A percentile compares a stretch with the other conserved stretches of the same genome.
phyloP scores from a whole-genome alignment of 2,888 invertebrate genomes.

The Dastarcus helophoroides region DNA sequence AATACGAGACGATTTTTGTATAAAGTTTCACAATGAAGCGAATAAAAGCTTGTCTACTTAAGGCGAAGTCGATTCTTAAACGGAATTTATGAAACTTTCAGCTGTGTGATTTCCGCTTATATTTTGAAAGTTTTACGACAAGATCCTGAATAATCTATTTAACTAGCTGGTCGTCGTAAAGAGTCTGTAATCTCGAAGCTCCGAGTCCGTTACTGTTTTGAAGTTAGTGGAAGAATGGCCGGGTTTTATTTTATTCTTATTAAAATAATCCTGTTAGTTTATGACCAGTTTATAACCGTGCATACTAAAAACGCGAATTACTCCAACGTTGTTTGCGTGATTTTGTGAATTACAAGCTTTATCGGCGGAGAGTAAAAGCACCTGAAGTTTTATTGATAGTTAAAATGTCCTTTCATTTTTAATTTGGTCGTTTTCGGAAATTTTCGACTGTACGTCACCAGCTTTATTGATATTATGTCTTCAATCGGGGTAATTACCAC shows the following conservation, averaged over 20 bases:
- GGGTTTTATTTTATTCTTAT: constrained; percentile 17
- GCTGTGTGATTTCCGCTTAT: too few species aligned
- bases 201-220: constrained; percentile 12
- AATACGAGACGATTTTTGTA: too few species aligned
- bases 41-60: too few species aligned
- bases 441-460: too few species aligned
- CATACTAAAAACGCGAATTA: constrained; percentile 21
- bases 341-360: constrained; percentile 14
- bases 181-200: constrained; percentile 1
- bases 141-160: constrained; percentile 1
- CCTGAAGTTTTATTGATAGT: neutral
- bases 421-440: too few species aligned
- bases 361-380: neutral
- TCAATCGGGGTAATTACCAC: too few species aligned
- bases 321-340: constrained; percentile 18
- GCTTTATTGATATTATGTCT: too few species aligned
- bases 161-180: constrained; percentile 3
- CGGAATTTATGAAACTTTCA: too few species aligned
- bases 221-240: constrained; percentile 14
- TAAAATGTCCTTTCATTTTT: too few species aligned
- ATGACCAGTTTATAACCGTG: constrained; percentile 19
- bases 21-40: too few species aligned
- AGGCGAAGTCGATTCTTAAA: too few species aligned
- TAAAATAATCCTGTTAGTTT: constrained; percentile 19
- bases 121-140: too few species aligned